Conservation (phyloP, 1,140 invertebrate species). For the Dendroctonus valens region DNA sequence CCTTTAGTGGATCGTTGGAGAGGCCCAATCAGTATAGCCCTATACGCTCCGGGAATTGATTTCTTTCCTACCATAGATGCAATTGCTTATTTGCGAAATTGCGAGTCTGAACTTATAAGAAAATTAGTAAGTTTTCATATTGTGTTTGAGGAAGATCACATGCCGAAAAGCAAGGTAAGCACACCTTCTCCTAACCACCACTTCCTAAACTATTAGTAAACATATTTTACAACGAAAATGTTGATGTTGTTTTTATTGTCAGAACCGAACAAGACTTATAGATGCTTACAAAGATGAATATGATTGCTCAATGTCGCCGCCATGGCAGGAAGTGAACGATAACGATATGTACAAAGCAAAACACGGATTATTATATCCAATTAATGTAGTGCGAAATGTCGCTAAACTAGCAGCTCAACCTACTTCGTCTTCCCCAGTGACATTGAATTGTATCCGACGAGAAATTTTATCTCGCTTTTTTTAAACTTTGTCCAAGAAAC, state of each 20-base stretch:
- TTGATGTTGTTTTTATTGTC: not conserved
- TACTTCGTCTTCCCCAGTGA: constrained; percentile 73
- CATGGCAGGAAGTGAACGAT: constrained; percentile 25
- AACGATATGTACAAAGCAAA: constrained; percentile 47
- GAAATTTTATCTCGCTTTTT: constrained; percentile 47
- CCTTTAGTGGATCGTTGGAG: constrained; percentile 45
- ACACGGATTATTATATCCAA: constrained; percentile 64
- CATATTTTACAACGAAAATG: not conserved
- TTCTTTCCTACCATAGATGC: constrained; percentile 58
- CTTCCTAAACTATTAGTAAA: not conserved
- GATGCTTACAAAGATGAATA: constrained; percentile 30
- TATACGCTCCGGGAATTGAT: constrained; percentile 68
- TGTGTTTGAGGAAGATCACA: constrained; percentile 62
- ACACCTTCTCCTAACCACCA: too few species aligned
- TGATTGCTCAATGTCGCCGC: constrained; percentile 32
- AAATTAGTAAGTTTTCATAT: constrained; percentile 66
- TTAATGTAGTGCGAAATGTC: constrained; percentile 72
- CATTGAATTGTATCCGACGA: constrained; percentile 67
- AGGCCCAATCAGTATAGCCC: constrained; percentile 67
- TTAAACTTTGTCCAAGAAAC: constrained; percentile 40
- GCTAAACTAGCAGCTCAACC: constrained; percentile 62
- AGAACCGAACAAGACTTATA: not conserved
- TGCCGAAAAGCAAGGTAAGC: constrained; percentile 52
- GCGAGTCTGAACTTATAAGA: constrained; percentile 53
- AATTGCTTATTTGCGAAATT: constrained; percentile 61